Percentiles rank a stretch among this genome's conserved stretches.
These are phyloP conservation scores for Puffinus mauretanicus DNA, from an alignment of 2,113 vertebrate genomes.

Conservation along the genomic window DNA sequence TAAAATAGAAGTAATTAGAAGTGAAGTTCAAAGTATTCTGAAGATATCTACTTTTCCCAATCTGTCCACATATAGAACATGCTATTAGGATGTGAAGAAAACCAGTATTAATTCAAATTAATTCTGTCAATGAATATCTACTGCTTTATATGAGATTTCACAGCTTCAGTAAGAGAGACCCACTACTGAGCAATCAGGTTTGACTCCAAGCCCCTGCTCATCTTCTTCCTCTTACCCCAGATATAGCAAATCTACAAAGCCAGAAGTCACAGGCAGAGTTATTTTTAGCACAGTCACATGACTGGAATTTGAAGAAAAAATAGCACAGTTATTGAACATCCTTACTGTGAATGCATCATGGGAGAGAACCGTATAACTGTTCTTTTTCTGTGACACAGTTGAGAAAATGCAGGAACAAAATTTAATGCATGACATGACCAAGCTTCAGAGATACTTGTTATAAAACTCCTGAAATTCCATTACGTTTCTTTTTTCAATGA, in stretches of 20 bases:
- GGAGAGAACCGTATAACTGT: neutral
- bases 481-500: neutral
- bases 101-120: neutral
- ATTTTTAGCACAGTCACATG: constrained; percentile 46
- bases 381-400: neutral
- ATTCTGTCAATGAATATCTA: neutral
- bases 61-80: neutral
- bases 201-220: neutral
- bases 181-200: neutral
- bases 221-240: neutral
- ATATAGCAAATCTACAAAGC: constrained; percentile 1
- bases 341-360: constrained; percentile 10
- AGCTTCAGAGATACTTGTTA: neutral
- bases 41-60: neutral
- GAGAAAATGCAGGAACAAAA: constrained; percentile 5
- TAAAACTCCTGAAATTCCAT: neutral
- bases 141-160: neutral
- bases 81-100: neutral
- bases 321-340: constrained; percentile 38
- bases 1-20: neutral
- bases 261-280: constrained; percentile 21
- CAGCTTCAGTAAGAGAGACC: neutral
- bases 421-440: neutral
- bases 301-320: constrained; percentile 30
- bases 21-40: neutral